Conservation (phyloP, 2,113 vertebrate genomes). For the Chaetodon trifascialis region DNA sequence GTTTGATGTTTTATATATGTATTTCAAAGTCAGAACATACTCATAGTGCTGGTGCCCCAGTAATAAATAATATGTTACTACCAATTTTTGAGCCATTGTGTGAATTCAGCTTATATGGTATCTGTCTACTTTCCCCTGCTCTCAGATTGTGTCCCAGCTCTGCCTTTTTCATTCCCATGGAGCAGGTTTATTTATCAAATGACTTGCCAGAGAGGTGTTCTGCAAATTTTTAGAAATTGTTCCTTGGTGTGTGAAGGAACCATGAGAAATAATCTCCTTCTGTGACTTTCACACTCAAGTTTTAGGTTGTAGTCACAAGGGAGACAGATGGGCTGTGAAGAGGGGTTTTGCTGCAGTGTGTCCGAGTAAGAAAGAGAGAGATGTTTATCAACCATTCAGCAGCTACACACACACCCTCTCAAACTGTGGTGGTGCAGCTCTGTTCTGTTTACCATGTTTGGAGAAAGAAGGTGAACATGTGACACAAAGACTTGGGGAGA, state of each 20-base stretch:
- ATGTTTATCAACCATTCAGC: constrained; percentile 70
- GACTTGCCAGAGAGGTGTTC: constrained; percentile 28
- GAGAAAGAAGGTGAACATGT: constrained; percentile 70
- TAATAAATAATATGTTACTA: neutral
- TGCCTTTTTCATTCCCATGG: constrained; percentile 8
- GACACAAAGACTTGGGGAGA: constrained; percentile 44
- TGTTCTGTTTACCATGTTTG: constrained; percentile 78
- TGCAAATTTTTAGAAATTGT: constrained; percentile 49
- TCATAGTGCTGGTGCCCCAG: no score
- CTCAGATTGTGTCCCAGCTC: neutral
- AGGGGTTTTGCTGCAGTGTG: constrained; percentile 62
- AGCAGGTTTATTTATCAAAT: constrained; percentile 35
- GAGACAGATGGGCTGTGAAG: constrained; percentile 70
- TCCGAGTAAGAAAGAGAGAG: constrained; percentile 51
- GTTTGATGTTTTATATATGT: no score
- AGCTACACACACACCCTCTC: constrained; percentile 27
- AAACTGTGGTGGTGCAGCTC: constrained; percentile 39
- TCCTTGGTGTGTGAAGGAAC: constrained; percentile 40
- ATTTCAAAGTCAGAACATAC: no score
- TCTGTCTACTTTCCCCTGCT: neutral
- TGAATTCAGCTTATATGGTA: constrained; percentile 13
- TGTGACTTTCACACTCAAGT: constrained; percentile 57
- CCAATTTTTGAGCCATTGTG: neutral
- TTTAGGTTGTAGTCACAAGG: constrained; percentile 62
- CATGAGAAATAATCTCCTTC: constrained; percentile 48